phyloP scores from a whole-genome alignment of 92 coral and sea anemone genomes.

The Micromussa lordhowensis region DNA sequence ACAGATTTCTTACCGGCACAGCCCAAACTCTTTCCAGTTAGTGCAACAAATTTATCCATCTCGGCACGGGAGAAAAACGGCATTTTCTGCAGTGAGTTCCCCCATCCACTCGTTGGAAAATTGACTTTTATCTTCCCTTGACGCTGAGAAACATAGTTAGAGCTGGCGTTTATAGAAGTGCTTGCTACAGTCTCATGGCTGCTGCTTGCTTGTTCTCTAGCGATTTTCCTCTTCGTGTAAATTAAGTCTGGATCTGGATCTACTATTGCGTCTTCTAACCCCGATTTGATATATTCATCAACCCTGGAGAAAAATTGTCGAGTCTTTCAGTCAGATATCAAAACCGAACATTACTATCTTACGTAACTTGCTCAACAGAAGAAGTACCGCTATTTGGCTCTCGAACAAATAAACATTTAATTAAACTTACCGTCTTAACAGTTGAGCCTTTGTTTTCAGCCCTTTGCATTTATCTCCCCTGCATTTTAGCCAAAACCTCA shows the following conservation, averaged over 20 bases:
- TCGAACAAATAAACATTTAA: too few relatives aligned
- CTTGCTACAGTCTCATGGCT: constrained; percentile 6
- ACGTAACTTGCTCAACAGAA: too few relatives aligned
- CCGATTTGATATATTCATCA: constrained; percentile 26
- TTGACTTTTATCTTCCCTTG: not conserved
- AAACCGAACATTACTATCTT: too few relatives aligned
- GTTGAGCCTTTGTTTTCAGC: not conserved
- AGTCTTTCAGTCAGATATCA: not conserved
- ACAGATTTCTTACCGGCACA: constrained; percentile 44
- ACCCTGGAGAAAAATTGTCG: constrained; percentile 20
- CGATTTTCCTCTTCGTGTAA: constrained; percentile 25
- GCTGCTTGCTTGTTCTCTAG: constrained; percentile 19
- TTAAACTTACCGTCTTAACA: too few relatives aligned
- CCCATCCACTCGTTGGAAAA: constrained; percentile 24
- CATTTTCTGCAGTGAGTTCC: constrained; percentile 21
- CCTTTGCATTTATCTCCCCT: constrained; percentile 23
- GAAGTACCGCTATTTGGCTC: too few relatives aligned
- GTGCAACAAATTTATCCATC: constrained; percentile 24
- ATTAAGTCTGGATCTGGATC: constrained; percentile 35
- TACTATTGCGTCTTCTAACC: constrained; percentile 28
- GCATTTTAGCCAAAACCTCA: constrained; percentile 43
- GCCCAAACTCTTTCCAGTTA: constrained; percentile 40
- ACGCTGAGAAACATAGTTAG: not conserved
- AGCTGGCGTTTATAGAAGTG: not conserved
- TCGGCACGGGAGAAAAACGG: constrained; percentile 31